These are phyloP conservation scores for Macrobrachium rosenbergii DNA, from an alignment of 1,140 invertebrate genomes.

Conservation along the genomic window DNA sequence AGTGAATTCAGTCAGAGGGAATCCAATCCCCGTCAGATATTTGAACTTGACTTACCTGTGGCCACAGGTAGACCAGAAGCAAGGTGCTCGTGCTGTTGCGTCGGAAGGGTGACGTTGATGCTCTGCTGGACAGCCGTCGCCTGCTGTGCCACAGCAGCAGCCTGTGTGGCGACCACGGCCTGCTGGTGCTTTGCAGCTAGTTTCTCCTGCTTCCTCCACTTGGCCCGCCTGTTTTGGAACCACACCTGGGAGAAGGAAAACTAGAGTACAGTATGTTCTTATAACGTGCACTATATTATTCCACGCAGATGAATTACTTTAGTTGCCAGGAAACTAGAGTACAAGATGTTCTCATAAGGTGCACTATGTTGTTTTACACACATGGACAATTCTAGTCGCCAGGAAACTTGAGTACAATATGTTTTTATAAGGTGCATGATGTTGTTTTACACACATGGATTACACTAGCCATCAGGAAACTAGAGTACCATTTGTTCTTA, in stretches of 20 bases:
- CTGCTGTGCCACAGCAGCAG: slow-evolving; percentile 5
- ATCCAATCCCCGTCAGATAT: no score
- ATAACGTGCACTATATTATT: no score
- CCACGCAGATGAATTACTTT: background rate
- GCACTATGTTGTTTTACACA: no score
- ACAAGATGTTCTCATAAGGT: no score
- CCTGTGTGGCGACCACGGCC: slow-evolving; percentile 31
- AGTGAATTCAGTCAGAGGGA: no score
- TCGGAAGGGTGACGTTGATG: background rate
- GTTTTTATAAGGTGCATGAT: no score
- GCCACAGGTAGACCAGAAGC: slow-evolving; percentile 5
- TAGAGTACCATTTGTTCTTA: no score
- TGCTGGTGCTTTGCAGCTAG: slow-evolving; percentile 69
- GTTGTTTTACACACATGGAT: background rate
- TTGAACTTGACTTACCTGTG: no score
- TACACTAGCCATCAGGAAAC: no score
- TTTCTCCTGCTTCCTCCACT: slow-evolving; percentile 95
- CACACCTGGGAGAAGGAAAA: slow-evolving; percentile 79
- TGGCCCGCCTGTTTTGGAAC: slow-evolving; percentile 93
- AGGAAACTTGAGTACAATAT: no score
- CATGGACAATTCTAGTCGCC: background rate
- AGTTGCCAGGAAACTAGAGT: background rate
- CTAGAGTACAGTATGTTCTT: no score
- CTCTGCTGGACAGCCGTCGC: slow-evolving; percentile 1
- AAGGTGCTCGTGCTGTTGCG: slow-evolving; percentile 13